Conservation (phyloP, 2,113 vertebrate genomes). For the Scortum barcoo region DNA sequence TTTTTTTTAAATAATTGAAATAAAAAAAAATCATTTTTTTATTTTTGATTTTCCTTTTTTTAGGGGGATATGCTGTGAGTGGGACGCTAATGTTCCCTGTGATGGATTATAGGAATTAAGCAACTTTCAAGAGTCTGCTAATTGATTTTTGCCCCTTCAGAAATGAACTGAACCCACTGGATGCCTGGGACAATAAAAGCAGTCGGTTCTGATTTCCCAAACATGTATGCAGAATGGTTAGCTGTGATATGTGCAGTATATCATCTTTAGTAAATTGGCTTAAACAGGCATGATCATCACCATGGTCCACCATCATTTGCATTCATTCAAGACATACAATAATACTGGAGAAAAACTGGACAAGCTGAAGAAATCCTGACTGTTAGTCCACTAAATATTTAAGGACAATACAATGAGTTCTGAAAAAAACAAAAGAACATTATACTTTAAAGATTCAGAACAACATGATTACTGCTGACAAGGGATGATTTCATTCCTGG, state of each 20-base stretch:
- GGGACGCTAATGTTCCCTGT: not conserved
- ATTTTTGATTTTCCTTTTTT: too few relatives aligned
- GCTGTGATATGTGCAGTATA: not conserved
- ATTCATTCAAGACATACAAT: not conserved
- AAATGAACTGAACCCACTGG: not conserved
- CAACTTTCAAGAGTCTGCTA: not conserved
- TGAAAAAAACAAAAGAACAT: conserved; percentile 14
- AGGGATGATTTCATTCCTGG: not conserved
- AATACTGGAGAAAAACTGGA: not conserved
- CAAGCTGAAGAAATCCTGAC: not conserved
- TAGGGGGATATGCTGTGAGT: too few relatives aligned
- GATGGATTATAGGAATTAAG: not conserved
- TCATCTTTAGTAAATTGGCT: not conserved
- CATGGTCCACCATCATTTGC: not conserved
- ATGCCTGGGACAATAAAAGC: not conserved
- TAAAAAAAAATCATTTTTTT: too few relatives aligned
- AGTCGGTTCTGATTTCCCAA: not conserved
- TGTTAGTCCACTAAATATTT: not conserved
- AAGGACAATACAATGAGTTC: not conserved
- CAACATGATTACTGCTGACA: not conserved
- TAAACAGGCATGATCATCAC: not conserved
- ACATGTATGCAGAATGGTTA: not conserved
- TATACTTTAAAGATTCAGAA: not conserved
- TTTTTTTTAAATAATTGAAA: too few relatives aligned
- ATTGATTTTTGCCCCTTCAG: not conserved